phyloP scores from a whole-genome alignment of 2,797 vertebrate genomes.

The Nasua narica region DNA sequence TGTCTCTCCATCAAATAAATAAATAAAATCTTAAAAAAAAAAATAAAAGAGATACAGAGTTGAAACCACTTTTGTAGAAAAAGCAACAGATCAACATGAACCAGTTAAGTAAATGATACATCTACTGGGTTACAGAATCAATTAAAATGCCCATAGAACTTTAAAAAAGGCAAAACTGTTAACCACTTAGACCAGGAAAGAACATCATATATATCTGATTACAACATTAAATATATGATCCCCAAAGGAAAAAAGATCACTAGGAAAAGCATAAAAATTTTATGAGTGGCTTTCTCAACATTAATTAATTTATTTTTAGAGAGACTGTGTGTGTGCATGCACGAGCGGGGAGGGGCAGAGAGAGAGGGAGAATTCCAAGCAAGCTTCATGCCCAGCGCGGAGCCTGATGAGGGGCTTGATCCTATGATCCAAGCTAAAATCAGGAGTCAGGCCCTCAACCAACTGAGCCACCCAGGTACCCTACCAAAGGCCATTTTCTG shows the following conservation, averaged over 20 bases:
- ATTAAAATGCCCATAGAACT: constrained; percentile 23
- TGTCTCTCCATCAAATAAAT: no score
- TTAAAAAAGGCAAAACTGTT: background rate
- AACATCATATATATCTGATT: background rate
- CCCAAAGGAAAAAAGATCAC: background rate
- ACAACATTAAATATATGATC: background rate
- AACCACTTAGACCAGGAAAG: background rate
- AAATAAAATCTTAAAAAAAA: no score
- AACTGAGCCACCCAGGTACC: background rate
- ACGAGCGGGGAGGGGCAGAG: background rate
- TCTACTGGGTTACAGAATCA: background rate
- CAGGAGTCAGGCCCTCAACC: background rate
- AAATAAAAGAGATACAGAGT: background rate
- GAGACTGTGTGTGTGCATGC: background rate
- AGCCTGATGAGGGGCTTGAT: background rate
- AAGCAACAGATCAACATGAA: background rate
- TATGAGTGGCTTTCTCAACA: background rate
- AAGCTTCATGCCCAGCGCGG: no score
- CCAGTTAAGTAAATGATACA: background rate
- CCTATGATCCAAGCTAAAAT: background rate
- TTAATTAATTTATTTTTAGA: background rate
- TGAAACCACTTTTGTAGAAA: background rate
- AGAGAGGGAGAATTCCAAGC: background rate
- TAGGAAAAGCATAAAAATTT: background rate
- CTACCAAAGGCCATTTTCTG: background rate